Conservation (phyloP, 2,113 vertebrate genomes). For the Catagonus wagneri region DNA sequence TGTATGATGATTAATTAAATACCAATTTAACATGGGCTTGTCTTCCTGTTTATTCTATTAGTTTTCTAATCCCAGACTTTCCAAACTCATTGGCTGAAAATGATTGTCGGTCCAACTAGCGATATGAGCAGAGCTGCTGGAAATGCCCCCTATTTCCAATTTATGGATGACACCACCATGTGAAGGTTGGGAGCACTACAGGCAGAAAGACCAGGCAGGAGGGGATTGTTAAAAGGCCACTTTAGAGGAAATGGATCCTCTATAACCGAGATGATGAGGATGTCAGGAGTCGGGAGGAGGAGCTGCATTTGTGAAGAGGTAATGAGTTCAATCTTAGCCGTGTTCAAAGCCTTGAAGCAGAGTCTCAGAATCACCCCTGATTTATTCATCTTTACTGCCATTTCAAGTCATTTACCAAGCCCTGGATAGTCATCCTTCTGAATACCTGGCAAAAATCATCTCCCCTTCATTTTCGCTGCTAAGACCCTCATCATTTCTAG, state of each 20-base stretch:
- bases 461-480: neutral
- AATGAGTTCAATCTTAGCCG: neutral
- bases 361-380: neutral
- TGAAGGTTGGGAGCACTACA: neutral
- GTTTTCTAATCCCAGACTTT: neutral
- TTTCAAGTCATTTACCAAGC: slow-evolving; percentile 23
- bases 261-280: neutral
- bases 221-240: neutral
- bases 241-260: neutral
- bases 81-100: neutral
- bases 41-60: neutral
- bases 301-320: neutral
- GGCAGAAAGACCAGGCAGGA: neutral
- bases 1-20: neutral
- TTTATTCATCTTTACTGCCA: neutral
- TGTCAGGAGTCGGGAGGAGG: neutral
- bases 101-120: neutral
- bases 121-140: neutral
- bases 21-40: neutral
- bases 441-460: neutral
- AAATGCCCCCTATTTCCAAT: neutral
- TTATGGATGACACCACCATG: neutral
- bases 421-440: neutral
- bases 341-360: neutral
- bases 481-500: neutral